Percentiles rank a stretch among this genome's conserved stretches.
Evolutionary conservation across 1,140 invertebrate species (phyloP).

Genomic region (Trypoxylus dichotomus): DNA sequence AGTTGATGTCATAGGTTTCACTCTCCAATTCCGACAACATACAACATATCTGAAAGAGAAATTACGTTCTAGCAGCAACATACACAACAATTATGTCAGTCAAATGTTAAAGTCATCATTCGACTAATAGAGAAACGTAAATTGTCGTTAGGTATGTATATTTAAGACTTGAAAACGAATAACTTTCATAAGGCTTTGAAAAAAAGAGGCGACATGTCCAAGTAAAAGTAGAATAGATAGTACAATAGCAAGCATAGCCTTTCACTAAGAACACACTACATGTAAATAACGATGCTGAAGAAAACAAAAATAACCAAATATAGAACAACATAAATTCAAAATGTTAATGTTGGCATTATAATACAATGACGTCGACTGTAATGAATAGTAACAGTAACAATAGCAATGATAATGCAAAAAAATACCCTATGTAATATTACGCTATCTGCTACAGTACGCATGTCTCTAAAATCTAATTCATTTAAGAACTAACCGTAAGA

Average conservation of each 20-base stretch:
- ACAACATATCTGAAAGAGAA: slow-evolving; percentile 12
- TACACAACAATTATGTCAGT: slow-evolving; percentile 7
- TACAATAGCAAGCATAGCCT: slow-evolving; percentile 13
- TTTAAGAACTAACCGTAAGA: too few species aligned
- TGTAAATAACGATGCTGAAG: neutral
- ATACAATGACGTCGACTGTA: neutral
- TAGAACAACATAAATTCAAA: neutral
- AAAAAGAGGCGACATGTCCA: slow-evolving; percentile 28
- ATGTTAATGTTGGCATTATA: neutral
- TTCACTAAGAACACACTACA: slow-evolving; percentile 1
- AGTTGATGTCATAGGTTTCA: too few species aligned
- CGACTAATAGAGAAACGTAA: too few species aligned
- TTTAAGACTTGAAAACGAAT: slow-evolving; percentile 21
- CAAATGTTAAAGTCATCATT: neutral
- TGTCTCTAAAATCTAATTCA: neutral
- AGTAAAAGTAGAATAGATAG: slow-evolving; percentile 1
- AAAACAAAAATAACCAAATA: neutral
- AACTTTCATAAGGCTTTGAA: slow-evolving; percentile 16
- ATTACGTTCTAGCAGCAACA: neutral
- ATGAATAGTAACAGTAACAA: neutral
- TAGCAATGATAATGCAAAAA: neutral
- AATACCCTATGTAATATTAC: neutral
- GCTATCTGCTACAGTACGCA: neutral
- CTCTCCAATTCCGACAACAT: too few species aligned
- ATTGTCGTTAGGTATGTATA: neutral